Evolutionary conservation across 2,113 vertebrate species (phyloP), one percentile per base, ranked within the genome.

Genomic region (Hyaena hyaena): DNA sequence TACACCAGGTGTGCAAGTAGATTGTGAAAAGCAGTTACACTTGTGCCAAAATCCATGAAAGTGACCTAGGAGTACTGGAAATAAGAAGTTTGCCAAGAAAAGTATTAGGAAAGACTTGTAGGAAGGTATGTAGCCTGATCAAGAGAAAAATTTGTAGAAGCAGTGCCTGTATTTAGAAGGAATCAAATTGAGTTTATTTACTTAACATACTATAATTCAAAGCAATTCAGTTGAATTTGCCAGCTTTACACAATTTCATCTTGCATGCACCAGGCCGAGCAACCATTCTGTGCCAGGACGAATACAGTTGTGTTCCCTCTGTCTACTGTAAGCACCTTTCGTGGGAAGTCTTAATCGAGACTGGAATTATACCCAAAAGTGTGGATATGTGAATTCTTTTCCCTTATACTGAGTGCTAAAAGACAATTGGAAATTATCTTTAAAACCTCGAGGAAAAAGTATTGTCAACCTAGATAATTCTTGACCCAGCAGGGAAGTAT

Each of bases 151-250:
- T 86, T 33, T 88, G 28, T 76, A 50, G 69, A 90, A 17, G 63
- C 3, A 24, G 16, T 43, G 24, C 82, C 43, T 90, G 23, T 61
- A 73, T 80, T 79, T 80, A 31, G 68, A 88, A 84, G 77, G 91
- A 91, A 63, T 88, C 88, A 93, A 31, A 33, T 21, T 84, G 28
- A 89, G 68, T 81, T 88, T 92, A 73, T 77, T 69, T 65, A 69
- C n/a, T 76, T 68, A 43, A 11, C 43, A 19, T 65, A 26, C 12
- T 45, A 0, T 71, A 68, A 69, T 68, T 84, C 39, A 88, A 26
- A 77, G 28, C 76, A 17, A 53, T 39, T 89, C 50, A 74, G 71
- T 61, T 95, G 6, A 48, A 58, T 82, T 87, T 66, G 48, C 58
- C 65, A 61, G 14, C 71, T 81, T 86, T 81, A 35, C 58, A 43